Evolutionary conservation across 2,113 vertebrate genomes (phyloP).

Genomic region (Mus musculus): DNA sequence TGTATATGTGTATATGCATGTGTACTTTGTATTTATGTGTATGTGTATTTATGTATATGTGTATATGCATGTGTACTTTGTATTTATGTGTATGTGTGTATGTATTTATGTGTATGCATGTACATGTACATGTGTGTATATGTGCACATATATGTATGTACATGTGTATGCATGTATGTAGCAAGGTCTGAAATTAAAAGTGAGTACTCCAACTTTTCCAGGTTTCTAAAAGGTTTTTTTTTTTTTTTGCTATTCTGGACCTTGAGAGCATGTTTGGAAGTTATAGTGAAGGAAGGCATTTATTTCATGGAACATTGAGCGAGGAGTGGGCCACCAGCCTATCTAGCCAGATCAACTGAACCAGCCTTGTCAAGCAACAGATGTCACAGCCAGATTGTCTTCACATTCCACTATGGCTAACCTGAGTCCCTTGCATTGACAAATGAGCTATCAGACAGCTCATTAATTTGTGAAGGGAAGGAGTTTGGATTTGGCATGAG

Average conservation of each 20-base stretch:
- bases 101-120: too few relatives aligned
- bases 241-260: neutral
- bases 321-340: neutral
- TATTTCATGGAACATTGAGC: neutral
- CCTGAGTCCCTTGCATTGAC: neutral
- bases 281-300: neutral
- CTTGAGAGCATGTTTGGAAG: neutral
- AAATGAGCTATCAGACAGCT: neutral
- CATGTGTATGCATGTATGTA: neutral
- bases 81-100: too few relatives aligned
- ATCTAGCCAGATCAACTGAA: neutral
- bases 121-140: too few relatives aligned
- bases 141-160: neutral
- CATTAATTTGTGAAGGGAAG: neutral
- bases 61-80: neutral
- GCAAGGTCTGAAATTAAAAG: neutral
- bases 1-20: too few relatives aligned
- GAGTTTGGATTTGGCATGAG: neutral
- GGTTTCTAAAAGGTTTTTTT: neutral
- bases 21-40: neutral
- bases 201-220: neutral
- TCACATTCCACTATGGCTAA: neutral
- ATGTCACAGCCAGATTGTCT: neutral
- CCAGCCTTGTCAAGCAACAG: neutral
- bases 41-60: too few relatives aligned